Percentiles rank a stretch among this genome's conserved stretches.
These are phyloP conservation scores for Carduelis carduelis DNA, from an alignment of 2,797 vertebrate genomes.

Conservation along the genomic window DNA sequence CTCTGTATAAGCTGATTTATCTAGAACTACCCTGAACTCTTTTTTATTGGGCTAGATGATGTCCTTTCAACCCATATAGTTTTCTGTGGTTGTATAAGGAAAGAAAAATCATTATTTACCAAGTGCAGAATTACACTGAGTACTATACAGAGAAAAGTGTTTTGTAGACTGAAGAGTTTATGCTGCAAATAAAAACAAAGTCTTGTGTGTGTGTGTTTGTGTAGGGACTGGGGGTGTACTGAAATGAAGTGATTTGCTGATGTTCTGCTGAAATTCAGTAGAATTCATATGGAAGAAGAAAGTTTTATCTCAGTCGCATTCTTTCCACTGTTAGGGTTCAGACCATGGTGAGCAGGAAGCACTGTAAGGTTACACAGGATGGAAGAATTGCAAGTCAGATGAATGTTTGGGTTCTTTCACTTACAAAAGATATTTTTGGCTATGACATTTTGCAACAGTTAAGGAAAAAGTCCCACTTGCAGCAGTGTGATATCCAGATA, in stretches of 20 bases:
- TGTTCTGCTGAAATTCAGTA: background rate
- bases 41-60: background rate
- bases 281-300: background rate
- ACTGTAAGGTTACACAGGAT: background rate
- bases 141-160: background rate
- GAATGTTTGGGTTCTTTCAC: background rate
- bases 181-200: background rate
- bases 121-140: background rate
- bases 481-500: background rate
- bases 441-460: conserved; percentile 8
- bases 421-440: conserved; percentile 6
- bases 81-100: background rate
- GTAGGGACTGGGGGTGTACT: background rate
- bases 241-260: background rate
- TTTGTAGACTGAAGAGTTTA: background rate
- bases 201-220: background rate
- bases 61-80: background rate
- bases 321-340: background rate
- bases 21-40: background rate
- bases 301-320: background rate
- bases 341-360: background rate
- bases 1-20: background rate
- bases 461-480: background rate
- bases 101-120: background rate
- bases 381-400: background rate